phyloP scores from a whole-genome alignment of 1,140 invertebrate species.

The Bombus ignitus region DNA sequence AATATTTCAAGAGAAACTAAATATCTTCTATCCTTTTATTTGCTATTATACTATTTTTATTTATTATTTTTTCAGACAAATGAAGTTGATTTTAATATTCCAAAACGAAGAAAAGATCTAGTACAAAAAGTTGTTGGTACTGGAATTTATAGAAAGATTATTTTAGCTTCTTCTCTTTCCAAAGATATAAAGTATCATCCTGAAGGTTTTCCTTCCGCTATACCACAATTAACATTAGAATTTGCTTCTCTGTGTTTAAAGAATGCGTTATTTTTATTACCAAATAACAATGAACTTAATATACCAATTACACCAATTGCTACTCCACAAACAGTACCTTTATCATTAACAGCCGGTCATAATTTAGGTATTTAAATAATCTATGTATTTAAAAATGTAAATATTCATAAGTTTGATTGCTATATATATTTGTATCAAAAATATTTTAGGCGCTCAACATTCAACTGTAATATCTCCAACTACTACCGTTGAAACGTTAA shows the following conservation, averaged over 20 bases:
- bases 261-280: constrained; percentile 89
- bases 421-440: background rate
- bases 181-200: constrained; percentile 84
- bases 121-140: constrained; percentile 86
- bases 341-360: constrained; percentile 70
- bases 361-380: constrained; percentile 58
- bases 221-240: constrained; percentile 93
- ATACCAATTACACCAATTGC: constrained; percentile 66
- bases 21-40: background rate
- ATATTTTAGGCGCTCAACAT: constrained; percentile 67
- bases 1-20: constrained; percentile 1
- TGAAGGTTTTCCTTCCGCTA: constrained; percentile 89
- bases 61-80: constrained; percentile 83
- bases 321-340: constrained; percentile 67
- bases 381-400: constrained; percentile 8
- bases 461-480: constrained; percentile 65
- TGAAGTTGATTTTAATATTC: constrained; percentile 86
- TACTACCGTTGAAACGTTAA: constrained; percentile 73
- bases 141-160: constrained; percentile 87
- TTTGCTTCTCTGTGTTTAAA: constrained; percentile 94
- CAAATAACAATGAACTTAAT: constrained; percentile 72
- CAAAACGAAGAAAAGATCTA: constrained; percentile 85
- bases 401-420: constrained; percentile 4
- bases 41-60: background rate
- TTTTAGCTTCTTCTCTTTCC: constrained; percentile 84